A percentile compares a stretch with the other conserved stretches of the same genome.
Conservation (phyloP, 2,888 invertebrate genomes). For the Flexamia atlantica region DNA sequence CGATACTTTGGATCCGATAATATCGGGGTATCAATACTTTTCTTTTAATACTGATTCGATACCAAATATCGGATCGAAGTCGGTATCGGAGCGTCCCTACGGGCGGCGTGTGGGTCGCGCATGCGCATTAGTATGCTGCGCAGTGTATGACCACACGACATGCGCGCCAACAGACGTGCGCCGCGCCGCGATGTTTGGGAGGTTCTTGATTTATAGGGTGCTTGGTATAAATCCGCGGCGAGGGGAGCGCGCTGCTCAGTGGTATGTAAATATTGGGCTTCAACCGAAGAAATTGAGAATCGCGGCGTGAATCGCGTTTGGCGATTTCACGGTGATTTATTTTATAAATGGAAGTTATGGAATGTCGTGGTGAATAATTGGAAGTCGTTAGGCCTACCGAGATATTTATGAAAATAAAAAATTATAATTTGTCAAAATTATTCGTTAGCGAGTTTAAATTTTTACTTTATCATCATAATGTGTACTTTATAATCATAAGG, state of each 20-base stretch:
- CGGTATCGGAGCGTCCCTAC: no score
- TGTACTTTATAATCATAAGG: no score
- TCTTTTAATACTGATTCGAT: no score
- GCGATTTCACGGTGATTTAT: neutral
- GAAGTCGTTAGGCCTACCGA: no score
- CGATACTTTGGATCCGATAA: no score
- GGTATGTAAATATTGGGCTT: conserved; percentile 30
- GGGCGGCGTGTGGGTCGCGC: neutral
- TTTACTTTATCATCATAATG: no score
- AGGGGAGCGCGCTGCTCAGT: neutral
- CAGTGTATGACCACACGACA: conserved; percentile 33
- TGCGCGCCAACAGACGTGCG: conserved; percentile 41
- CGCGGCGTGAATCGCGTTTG: neutral
- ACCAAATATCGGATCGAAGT: no score
- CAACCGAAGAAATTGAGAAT: neutral
- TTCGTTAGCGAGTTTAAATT: no score
- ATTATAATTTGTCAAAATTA: no score
- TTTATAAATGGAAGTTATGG: neutral
- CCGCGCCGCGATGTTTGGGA: neutral
- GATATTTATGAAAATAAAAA: no score
- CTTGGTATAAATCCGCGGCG: conserved; percentile 15
- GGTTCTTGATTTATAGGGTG: conserved; percentile 20
- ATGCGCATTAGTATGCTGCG: conserved; percentile 49
- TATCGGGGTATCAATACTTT: no score
- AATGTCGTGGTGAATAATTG: neutral